Conservation (phyloP, 1,140 invertebrate genomes). For the Melanaphis sacchari region DNA sequence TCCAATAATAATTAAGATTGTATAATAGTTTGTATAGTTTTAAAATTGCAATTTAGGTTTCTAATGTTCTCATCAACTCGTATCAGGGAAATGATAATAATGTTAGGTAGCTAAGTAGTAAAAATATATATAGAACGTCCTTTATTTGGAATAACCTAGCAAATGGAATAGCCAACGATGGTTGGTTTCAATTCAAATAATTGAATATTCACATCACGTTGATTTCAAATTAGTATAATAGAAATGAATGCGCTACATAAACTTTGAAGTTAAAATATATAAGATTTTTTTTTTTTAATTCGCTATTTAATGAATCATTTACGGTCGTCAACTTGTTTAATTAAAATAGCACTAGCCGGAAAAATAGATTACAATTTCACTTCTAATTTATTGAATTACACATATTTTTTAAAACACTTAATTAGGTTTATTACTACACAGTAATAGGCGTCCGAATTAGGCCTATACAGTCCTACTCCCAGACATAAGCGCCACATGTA, state of each 20-base stretch:
- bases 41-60: neutral
- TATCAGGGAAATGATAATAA: neutral
- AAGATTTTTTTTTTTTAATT: constrained; percentile 20
- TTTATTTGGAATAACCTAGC: neutral
- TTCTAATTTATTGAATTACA: neutral
- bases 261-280: neutral
- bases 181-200: constrained; percentile 11
- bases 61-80: neutral
- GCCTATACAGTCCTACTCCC: too few species aligned
- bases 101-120: neutral
- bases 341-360: neutral
- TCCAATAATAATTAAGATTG: neutral
- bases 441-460: too few species aligned
- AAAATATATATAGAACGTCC: neutral
- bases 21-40: neutral
- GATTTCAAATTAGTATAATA: constrained; percentile 22
- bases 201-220: constrained; percentile 20
- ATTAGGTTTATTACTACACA: neutral
- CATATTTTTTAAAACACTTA: neutral
- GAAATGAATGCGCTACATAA: neutral
- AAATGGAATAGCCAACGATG: neutral
- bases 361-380: neutral
- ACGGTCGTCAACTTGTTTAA: constrained; percentile 1
- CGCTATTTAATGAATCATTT: neutral
- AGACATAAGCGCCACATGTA: too few species aligned